phyloP scores from a whole-genome alignment of 1,140 invertebrate species.

The Scaptodrosophila lebanonensis region DNA sequence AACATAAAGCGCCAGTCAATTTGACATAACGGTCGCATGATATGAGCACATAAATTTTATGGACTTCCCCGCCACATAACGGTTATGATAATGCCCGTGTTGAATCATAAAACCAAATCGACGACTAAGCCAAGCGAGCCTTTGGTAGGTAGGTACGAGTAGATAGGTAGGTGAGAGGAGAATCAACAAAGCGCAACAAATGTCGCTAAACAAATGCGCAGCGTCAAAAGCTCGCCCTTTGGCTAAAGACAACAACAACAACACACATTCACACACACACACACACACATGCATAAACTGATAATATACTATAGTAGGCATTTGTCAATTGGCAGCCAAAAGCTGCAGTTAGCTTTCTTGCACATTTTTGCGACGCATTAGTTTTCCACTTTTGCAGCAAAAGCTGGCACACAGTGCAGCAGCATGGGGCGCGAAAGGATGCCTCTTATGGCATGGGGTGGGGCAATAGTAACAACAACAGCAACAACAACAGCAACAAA shows the following conservation, averaged over 20 bases:
- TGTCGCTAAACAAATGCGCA: conserved; percentile 57
- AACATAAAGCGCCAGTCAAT: conserved; percentile 66
- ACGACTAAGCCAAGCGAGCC: no score
- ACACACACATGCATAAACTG: no score
- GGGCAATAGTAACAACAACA: conserved; percentile 27
- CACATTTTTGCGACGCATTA: no score
- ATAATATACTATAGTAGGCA: conserved; percentile 61
- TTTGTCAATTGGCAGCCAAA: conserved; percentile 54
- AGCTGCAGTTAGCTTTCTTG: conserved; percentile 51
- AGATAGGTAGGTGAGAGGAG: neutral
- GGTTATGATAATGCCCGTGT: conserved; percentile 68
- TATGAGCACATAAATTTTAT: no score
- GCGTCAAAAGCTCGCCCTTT: conserved; percentile 60
- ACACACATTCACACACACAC: no score
- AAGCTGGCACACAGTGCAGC: neutral
- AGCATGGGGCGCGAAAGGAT: conserved; percentile 52
- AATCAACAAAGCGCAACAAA: no score
- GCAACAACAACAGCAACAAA: conserved; percentile 7
- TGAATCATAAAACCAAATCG: conserved; percentile 50
- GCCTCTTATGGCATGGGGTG: conserved; percentile 56
- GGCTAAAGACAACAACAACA: no score
- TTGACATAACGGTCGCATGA: conserved; percentile 54
- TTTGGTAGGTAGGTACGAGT: conserved; percentile 4
- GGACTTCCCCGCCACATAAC: no score
- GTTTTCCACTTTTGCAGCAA: no score